Conservation (phyloP, 2,797 vertebrate genomes). For the Chelon labrosus region DNA sequence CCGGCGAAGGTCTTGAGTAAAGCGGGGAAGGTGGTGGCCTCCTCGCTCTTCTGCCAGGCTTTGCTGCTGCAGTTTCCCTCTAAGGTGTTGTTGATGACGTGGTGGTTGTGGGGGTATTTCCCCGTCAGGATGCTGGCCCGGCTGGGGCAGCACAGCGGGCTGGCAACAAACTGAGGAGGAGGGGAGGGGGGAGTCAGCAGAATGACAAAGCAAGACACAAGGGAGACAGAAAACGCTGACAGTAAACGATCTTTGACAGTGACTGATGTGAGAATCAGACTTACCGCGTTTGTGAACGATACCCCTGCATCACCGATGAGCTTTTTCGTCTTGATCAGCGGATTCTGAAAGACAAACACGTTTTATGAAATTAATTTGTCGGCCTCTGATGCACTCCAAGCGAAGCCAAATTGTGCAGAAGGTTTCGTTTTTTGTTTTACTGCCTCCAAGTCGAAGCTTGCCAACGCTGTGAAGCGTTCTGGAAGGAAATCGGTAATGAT, state of each 20-base stretch:
- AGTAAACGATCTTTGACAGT: too few relatives aligned
- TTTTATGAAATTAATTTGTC: not conserved
- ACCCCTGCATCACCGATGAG: conserved; percentile 93
- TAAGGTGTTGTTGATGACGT: conserved; percentile 96
- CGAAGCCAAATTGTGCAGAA: too few relatives aligned
- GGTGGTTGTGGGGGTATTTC: conserved; percentile 98
- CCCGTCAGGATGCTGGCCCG: conserved; percentile 97
- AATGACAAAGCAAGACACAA: not conserved
- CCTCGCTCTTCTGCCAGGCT: conserved; percentile 96
- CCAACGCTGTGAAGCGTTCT: too few relatives aligned
- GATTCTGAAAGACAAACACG: conserved; percentile 84
- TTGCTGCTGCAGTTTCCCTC: conserved; percentile 97
- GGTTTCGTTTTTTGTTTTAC: too few relatives aligned
- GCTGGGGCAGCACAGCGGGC: conserved; percentile 97
- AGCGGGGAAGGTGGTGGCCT: conserved; percentile 90
- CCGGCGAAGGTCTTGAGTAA: conserved; percentile 85
- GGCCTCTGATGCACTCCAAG: too few relatives aligned
- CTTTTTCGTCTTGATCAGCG: conserved; percentile 91
- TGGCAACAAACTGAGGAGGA: conserved; percentile 90
- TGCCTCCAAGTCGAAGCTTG: too few relatives aligned
- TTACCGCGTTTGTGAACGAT: conserved; percentile 92
- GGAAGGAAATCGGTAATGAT: too few relatives aligned
- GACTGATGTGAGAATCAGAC: conserved; percentile 37
- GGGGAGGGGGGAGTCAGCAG: not conserved
- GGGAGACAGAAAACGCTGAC: not conserved